These are phyloP conservation scores for Aurelia aurita DNA, from an alignment of 30 jellyfish, hydroid and myxozoan species.

Conservation along the genomic window DNA sequence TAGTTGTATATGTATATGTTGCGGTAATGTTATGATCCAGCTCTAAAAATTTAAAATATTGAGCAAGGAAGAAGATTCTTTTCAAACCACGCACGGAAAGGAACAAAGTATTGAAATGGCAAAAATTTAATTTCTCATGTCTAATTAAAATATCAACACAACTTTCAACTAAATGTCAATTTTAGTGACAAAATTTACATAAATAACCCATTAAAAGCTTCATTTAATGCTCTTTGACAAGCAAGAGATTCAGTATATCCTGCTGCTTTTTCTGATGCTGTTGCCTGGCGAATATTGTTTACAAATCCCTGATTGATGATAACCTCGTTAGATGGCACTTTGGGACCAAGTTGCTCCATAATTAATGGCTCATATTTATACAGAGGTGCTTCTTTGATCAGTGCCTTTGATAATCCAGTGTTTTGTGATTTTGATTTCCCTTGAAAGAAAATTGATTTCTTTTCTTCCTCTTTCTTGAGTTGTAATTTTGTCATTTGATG, in stretches of 20 bases:
- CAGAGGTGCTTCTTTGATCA: conserved; percentile 68
- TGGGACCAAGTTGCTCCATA: conserved; percentile 75
- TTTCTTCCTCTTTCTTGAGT: conserved; percentile 84
- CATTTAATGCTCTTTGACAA: conserved; percentile 94
- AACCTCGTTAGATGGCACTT: conserved; percentile 61
- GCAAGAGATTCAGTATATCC: conserved; percentile 96
- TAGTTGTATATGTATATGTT: too few species aligned
- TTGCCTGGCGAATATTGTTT: conserved; percentile 85
- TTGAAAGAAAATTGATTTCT: conserved; percentile 88
- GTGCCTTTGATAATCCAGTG: conserved; percentile 30
- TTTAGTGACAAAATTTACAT: conserved; percentile 1
- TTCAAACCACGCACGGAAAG: too few species aligned
- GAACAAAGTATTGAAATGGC: too few species aligned
- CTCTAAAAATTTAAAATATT: too few species aligned
- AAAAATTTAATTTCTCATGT: too few species aligned
- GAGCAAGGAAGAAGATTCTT: too few species aligned
- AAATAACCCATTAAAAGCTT: conserved; percentile 91
- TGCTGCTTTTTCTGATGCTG: conserved; percentile 90
- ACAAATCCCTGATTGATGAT: conserved; percentile 69
- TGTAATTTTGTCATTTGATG: conserved; percentile 71
- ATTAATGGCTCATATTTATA: conserved; percentile 71
- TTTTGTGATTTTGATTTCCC: conserved; percentile 71
- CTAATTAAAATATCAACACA: too few species aligned
- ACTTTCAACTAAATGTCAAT: too few species aligned
- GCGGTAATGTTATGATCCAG: too few species aligned